phyloP scores from a whole-genome alignment of 2,113 vertebrate genomes.

The Limanda limanda region DNA sequence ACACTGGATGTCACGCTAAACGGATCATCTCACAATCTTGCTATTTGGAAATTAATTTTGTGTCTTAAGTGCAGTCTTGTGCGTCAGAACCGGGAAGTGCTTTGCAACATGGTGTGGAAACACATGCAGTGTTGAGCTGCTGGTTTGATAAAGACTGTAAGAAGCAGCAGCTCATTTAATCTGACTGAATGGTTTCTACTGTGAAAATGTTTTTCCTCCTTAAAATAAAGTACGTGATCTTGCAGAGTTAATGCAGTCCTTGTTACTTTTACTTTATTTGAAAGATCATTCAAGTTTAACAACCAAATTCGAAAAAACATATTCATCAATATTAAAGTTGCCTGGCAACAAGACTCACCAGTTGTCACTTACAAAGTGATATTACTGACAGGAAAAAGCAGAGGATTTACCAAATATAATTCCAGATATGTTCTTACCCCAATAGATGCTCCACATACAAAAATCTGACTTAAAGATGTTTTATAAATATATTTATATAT shows the following conservation, averaged over 20 bases:
- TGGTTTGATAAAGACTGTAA: constrained; percentile 28
- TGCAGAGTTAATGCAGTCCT: background rate
- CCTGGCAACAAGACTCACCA: too few relatives aligned
- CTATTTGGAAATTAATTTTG: constrained; percentile 58
- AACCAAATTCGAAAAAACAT: too few relatives aligned
- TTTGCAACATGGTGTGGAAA: constrained; percentile 16
- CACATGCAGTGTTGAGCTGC: constrained; percentile 4
- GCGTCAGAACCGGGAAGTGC: constrained; percentile 16
- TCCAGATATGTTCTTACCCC: too few relatives aligned
- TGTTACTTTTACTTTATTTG: background rate
- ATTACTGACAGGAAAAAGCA: too few relatives aligned
- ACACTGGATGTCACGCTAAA: constrained; percentile 22
- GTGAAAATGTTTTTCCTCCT: constrained; percentile 24
- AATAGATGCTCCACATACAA: too few relatives aligned
- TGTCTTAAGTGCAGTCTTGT: constrained; percentile 50
- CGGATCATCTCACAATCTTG: constrained; percentile 43
- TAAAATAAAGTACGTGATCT: background rate
- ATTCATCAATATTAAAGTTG: too few relatives aligned
- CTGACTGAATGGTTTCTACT: constrained; percentile 28
- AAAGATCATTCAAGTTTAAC: background rate
- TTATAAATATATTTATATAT: too few relatives aligned
- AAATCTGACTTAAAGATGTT: too few relatives aligned
- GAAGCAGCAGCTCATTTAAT: constrained; percentile 30
- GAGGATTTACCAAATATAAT: too few relatives aligned
- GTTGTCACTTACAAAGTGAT: too few relatives aligned